Conservation (phyloP, 2,113 vertebrate genomes). For the Channa argus region DNA sequence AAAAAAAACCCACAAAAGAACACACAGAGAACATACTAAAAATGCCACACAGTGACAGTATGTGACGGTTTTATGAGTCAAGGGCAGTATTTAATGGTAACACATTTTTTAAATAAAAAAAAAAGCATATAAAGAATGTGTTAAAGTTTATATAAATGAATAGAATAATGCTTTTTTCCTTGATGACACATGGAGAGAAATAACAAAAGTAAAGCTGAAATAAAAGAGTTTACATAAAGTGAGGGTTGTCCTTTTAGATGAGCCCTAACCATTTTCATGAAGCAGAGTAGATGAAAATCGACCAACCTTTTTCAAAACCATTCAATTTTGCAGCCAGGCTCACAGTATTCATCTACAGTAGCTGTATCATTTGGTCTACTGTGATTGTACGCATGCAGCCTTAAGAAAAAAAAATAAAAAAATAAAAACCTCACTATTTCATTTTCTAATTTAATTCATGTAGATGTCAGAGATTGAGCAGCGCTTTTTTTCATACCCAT, state of each 20-base stretch:
- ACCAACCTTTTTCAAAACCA: not conserved
- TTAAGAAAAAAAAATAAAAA: not conserved
- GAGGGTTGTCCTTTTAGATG: slow-evolving; percentile 5
- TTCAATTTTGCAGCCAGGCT: slow-evolving; percentile 9
- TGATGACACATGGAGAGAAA: not conserved
- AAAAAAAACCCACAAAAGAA: too few relatives aligned
- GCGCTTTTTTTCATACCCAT: slow-evolving; percentile 20
- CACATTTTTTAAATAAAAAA: too few relatives aligned
- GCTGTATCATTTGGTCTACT: slow-evolving; percentile 18
- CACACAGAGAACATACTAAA: too few relatives aligned
- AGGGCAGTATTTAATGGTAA: too few relatives aligned
- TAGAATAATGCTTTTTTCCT: not conserved
- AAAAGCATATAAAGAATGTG: too few relatives aligned
- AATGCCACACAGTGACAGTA: too few relatives aligned
- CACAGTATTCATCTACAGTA: slow-evolving; percentile 3
- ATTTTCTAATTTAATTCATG: slow-evolving; percentile 8
- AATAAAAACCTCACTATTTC: not conserved
- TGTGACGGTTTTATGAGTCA: too few relatives aligned
- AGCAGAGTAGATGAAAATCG: not conserved
- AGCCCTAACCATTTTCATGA: not conserved
- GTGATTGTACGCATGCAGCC: not conserved
- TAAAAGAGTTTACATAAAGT: not conserved
- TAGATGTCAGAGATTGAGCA: slow-evolving; percentile 7
- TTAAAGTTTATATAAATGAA: not conserved
- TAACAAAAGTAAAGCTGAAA: not conserved